Evolutionary conservation across 2,797 vertebrate species (phyloP).

Genomic region (Austrolebias charrua): DNA sequence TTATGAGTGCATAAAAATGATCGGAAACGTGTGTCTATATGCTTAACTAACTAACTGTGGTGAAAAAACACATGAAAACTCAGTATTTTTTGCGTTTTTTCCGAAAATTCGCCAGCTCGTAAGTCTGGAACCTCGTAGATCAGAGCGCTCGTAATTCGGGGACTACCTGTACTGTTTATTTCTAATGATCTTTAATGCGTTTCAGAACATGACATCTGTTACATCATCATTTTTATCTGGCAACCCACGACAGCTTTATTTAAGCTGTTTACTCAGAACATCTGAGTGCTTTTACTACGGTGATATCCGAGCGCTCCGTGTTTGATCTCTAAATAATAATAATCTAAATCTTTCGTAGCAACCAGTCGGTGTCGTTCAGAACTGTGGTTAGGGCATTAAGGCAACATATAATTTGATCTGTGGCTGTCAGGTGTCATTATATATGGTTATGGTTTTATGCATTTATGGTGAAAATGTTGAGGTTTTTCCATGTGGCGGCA

Average conservation of each 20-base stretch:
- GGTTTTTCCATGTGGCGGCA: slow-evolving; percentile 30
- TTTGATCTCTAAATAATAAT: slow-evolving; percentile 19
- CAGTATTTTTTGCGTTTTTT: too few relatives aligned
- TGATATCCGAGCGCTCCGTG: slow-evolving; percentile 21
- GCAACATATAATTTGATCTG: slow-evolving; percentile 42
- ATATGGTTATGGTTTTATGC: background rate
- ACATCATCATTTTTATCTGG: slow-evolving; percentile 42
- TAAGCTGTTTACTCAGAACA: slow-evolving; percentile 14
- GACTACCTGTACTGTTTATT: slow-evolving; percentile 49
- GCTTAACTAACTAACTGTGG: too few relatives aligned
- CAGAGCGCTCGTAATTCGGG: too few relatives aligned
- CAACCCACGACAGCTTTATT: slow-evolving; percentile 41
- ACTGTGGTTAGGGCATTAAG: slow-evolving; percentile 20
- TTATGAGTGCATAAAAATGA: too few relatives aligned
- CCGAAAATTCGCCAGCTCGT: too few relatives aligned
- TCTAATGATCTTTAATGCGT: slow-evolving; percentile 43
- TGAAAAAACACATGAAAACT: too few relatives aligned
- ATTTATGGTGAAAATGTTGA: slow-evolving; percentile 17
- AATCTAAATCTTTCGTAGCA: too few relatives aligned
- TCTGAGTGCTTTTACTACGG: background rate
- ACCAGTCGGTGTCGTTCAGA: background rate
- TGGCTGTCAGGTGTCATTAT: slow-evolving; percentile 36
- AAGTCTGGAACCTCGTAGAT: too few relatives aligned
- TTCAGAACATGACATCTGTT: slow-evolving; percentile 49
- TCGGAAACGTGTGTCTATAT: too few relatives aligned